Percentiles rank a stretch among this genome's conserved stretches.
phyloP scores from a whole-genome alignment of 2,888 invertebrate species.

The Sisyra nigra region DNA sequence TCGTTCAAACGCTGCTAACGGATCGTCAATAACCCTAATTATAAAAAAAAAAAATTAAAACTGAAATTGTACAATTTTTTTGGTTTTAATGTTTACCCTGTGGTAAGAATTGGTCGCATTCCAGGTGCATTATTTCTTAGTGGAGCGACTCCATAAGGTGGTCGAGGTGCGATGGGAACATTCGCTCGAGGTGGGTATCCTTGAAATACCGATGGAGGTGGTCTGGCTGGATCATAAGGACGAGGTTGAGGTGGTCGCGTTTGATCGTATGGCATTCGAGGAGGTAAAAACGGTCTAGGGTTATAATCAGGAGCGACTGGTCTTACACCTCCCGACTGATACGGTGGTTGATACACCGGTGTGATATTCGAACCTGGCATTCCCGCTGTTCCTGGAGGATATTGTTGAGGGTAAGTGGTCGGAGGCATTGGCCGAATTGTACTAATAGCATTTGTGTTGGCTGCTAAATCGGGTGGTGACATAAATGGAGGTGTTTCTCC shows the following conservation, averaged over 20 bases:
- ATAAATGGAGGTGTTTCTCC: conserved; percentile 13
- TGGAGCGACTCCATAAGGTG: conserved; percentile 8
- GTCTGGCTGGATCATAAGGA: conserved; percentile 24
- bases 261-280: conserved; percentile 19
- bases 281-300: conserved; percentile 10
- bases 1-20: conserved; percentile 72
- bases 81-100: conserved; percentile 25
- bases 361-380: conserved; percentile 25
- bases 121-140: conserved; percentile 31
- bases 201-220: conserved; percentile 21
- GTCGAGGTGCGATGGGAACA: conserved; percentile 10
- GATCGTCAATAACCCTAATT: conserved; percentile 60
- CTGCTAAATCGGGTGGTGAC: conserved; percentile 3
- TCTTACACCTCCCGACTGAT: conserved; percentile 5
- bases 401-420: conserved; percentile 17
- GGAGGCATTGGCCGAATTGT: conserved; percentile 9
- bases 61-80: background rate
- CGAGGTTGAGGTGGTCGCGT: conserved; percentile 22
- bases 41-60: background rate
- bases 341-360: conserved; percentile 20
- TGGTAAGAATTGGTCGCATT: conserved; percentile 30
- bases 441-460: background rate
- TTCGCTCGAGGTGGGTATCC: conserved; percentile 16
- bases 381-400: conserved; percentile 22
- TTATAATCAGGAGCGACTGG: background rate